These are phyloP conservation scores for Diorhabda sublineata DNA, from an alignment of 1,140 invertebrate species.

Conservation along the genomic window DNA sequence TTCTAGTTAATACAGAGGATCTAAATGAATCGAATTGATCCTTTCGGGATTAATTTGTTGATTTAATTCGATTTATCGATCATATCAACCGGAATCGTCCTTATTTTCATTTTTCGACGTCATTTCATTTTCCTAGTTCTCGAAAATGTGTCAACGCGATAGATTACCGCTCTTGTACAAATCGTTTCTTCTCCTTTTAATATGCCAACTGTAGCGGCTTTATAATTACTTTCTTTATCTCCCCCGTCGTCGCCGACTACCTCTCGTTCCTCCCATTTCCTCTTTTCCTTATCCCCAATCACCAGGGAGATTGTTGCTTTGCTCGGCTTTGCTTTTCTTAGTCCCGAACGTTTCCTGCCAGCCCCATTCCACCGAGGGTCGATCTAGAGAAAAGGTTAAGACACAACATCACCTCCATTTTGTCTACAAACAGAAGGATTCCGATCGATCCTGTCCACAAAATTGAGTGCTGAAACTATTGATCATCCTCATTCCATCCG, in stretches of 20 bases:
- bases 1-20: too few relatives aligned
- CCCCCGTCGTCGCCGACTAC: background rate
- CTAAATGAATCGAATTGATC: too few relatives aligned
- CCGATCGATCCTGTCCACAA: too few relatives aligned
- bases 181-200: background rate
- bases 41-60: too few relatives aligned
- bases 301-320: background rate
- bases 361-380: background rate
- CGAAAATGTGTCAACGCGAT: background rate
- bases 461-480: too few relatives aligned
- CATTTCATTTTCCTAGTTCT: background rate
- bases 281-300: background rate
- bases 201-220: constrained; percentile 1
- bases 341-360: background rate
- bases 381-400: background rate
- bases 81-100: too few relatives aligned
- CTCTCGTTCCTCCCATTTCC: background rate
- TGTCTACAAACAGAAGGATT: too few relatives aligned
- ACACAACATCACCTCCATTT: too few relatives aligned
- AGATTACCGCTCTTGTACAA: background rate
- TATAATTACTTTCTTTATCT: constrained; percentile 3
- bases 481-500: too few relatives aligned
- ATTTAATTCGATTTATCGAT: too few relatives aligned
- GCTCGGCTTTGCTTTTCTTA: background rate
- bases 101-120: too few relatives aligned